Conservation (phyloP, 1,140 invertebrate genomes). For the Aphaenogaster floridana region DNA sequence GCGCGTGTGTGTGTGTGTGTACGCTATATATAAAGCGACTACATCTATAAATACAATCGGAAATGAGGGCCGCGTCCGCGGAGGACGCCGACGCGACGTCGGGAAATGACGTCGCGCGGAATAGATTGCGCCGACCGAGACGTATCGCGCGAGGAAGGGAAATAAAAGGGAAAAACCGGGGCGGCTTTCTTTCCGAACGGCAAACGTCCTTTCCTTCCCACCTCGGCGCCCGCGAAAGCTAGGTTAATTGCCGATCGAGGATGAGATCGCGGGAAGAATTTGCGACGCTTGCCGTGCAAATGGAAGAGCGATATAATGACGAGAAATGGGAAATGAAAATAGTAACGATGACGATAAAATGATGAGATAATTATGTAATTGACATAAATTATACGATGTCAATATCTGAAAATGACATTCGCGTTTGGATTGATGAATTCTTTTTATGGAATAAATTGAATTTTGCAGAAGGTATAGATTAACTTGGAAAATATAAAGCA, state of each 20-base stretch:
- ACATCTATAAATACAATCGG: conserved; percentile 82
- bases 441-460: background rate
- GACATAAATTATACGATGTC: background rate
- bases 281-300: background rate
- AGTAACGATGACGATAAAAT: background rate
- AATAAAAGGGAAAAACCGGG: background rate
- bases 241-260: conserved; percentile 40
- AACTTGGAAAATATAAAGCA: background rate
- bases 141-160: background rate
- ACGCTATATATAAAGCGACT: conserved; percentile 78
- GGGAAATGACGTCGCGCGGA: conserved; percentile 27
- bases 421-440: background rate
- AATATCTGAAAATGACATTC: background rate
- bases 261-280: background rate
- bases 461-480: conserved; percentile 13
- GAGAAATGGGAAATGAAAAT: background rate
- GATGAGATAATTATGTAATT: background rate
- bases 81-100: conserved; percentile 2
- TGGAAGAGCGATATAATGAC: background rate
- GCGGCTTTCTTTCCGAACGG: background rate
- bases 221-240: background rate
- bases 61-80: conserved; percentile 70
- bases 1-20: conserved; percentile 18
- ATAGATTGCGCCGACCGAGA: conserved; percentile 39
- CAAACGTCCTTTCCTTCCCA: background rate